These are phyloP conservation scores for Ostrea edulis DNA, from an alignment of 1,140 invertebrate species.

Conservation along the genomic window DNA sequence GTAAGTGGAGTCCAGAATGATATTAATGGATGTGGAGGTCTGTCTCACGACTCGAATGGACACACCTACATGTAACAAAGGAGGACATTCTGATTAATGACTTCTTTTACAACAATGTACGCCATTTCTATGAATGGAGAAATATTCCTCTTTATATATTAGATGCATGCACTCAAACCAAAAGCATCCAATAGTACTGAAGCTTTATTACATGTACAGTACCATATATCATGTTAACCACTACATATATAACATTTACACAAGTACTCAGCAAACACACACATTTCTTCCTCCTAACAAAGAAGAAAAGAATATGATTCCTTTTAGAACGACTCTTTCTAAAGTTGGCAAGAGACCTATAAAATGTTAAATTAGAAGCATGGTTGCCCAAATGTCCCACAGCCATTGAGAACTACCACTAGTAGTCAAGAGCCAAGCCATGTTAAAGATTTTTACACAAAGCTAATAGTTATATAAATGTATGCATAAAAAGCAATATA, in stretches of 20 bases:
- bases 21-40: not conserved
- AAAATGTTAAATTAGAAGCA: not conserved
- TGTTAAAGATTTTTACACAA: not conserved
- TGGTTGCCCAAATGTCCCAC: not conserved
- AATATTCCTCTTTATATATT: not conserved
- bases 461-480: conserved; percentile 10
- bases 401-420: not conserved
- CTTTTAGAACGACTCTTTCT: not conserved
- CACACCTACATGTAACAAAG: conserved; percentile 14
- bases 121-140: not conserved
- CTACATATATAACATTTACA: not conserved
- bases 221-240: too few relatives aligned
- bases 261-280: conserved; percentile 31
- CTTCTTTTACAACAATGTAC: not conserved
- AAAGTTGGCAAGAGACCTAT: not conserved
- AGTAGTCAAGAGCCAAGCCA: not conserved
- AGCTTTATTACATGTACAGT: not conserved
- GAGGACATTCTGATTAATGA: not conserved
- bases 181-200: not conserved
- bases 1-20: conserved; percentile 21
- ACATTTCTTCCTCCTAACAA: conserved; percentile 5
- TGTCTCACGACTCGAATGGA: not conserved
- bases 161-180: not conserved
- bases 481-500: conserved; percentile 3
- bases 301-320: not conserved